Evolutionary conservation across 2,888 invertebrate species (phyloP), one percentile per base, ranked within the genome.

Genomic region (Anoplius nigerrimus): DNA sequence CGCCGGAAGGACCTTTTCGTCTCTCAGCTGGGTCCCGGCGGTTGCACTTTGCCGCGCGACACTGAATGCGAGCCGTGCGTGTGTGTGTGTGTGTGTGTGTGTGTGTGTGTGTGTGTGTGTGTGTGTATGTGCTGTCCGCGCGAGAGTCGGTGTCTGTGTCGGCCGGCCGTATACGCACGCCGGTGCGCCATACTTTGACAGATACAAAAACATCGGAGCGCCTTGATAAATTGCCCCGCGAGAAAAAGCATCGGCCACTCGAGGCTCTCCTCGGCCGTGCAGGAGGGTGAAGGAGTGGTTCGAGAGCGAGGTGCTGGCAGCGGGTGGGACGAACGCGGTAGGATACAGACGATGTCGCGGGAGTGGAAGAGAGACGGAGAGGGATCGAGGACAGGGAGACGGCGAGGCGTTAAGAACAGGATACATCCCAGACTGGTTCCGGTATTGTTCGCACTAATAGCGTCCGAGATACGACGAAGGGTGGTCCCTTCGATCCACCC

Each of bases 391-490:
- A 48, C 48, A 16, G 57, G 21, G 24, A 45, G 69, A 60, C 64
- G 60, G 69, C 69, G 66, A 84, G 86, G 86, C 87, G 86, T 87
- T 86, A 84, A 85, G 82, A 76, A 84, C 84, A 86, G 87, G 87
- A 88, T 88, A 86, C 84, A 85, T 84, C 82, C 81, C 82, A 81
- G 82, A 81, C 84, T 79, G 79, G 84, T 87, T 87, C 87, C 88
- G 88, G 86, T 85, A 88, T 87, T 84, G 87, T 86, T 84, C 80
- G 82, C 83, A 82, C 84, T 88, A 88, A 87, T 87, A 87, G 87
- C 84, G 80, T 78, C 34, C 78, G 74, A 86, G 87, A 88, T 84
- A 87, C 82, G 84, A 81, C 79, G 72, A 34, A 34, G 34, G 34
- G 69, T 69, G 72, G 72, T 75, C 72, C 52, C 69, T 62, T 34